Evolutionary conservation across 2,113 vertebrate species (phyloP).

Genomic region (Saguinus midas): DNA sequence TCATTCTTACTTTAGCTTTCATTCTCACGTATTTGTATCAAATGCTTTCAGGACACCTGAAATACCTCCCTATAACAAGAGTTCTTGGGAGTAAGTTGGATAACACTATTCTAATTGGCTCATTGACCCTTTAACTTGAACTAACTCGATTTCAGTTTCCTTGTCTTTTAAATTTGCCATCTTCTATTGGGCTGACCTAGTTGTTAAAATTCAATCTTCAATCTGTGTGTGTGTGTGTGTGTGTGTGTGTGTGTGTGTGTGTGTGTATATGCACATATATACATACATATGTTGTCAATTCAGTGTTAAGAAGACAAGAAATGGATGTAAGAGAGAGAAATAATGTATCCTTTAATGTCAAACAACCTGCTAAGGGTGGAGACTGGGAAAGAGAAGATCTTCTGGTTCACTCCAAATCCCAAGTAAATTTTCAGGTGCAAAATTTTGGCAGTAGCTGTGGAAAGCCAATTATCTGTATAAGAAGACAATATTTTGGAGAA

Average conservation of each 20-base stretch:
- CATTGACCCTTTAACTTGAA: background rate
- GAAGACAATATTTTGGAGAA: background rate
- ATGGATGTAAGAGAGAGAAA: too few relatives aligned
- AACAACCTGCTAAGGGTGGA: background rate
- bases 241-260: background rate
- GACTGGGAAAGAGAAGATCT: background rate
- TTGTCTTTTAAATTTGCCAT: background rate
- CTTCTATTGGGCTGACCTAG: background rate
- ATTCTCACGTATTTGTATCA: background rate
- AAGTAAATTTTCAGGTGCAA: background rate
- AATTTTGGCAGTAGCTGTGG: background rate
- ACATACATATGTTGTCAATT: background rate
- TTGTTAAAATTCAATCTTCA: background rate
- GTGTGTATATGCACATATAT: too few relatives aligned
- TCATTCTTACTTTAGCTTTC: fast-evolving
- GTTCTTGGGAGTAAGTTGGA: fast-evolving
- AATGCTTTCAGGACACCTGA: background rate
- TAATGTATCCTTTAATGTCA: background rate
- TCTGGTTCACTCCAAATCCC: background rate
- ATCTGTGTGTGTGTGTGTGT: too few relatives aligned
- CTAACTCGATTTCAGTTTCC: background rate
- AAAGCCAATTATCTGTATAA: background rate
- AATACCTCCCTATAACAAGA: too few relatives aligned
- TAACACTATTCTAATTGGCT: fast-evolving
- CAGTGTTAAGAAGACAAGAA: background rate